These are phyloP conservation scores for Catalaphyllia jardinei DNA, from an alignment of 64 coral and sea anemone genomes.

Conservation along the genomic window DNA sequence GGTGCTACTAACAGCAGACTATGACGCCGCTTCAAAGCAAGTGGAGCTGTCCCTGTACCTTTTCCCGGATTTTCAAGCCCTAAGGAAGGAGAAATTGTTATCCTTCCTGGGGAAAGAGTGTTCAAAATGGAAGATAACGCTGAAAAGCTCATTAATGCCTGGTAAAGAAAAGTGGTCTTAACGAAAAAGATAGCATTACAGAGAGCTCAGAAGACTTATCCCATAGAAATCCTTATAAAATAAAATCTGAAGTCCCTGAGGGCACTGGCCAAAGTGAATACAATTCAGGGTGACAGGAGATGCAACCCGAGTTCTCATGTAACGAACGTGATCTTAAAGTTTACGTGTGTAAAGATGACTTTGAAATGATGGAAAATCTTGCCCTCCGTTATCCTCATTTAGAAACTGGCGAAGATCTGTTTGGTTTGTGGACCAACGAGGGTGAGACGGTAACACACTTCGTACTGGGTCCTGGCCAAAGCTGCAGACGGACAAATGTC, in stretches of 20 bases:
- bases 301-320: neutral
- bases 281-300: neutral
- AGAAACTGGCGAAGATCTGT: constrained; percentile 60
- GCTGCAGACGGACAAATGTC: constrained; percentile 9
- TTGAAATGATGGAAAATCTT: neutral
- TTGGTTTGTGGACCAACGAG: constrained; percentile 61
- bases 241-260: no score
- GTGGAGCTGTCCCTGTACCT: neutral
- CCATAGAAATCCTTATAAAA: no score
- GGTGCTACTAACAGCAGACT: neutral
- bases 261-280: neutral
- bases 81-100: neutral
- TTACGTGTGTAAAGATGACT: constrained; percentile 29
- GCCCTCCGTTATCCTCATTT: constrained; percentile 12
- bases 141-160: neutral
- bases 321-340: neutral
- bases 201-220: neutral
- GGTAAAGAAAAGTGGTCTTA: neutral
- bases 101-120: neutral
- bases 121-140: neutral
- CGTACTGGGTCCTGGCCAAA: constrained; percentile 43
- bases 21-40: neutral
- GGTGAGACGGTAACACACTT: constrained; percentile 49
- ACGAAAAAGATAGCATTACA: neutral
- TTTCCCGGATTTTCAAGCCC: neutral